Conservation (phyloP, 2,797 vertebrate species). For the Garrulus glandarius region DNA sequence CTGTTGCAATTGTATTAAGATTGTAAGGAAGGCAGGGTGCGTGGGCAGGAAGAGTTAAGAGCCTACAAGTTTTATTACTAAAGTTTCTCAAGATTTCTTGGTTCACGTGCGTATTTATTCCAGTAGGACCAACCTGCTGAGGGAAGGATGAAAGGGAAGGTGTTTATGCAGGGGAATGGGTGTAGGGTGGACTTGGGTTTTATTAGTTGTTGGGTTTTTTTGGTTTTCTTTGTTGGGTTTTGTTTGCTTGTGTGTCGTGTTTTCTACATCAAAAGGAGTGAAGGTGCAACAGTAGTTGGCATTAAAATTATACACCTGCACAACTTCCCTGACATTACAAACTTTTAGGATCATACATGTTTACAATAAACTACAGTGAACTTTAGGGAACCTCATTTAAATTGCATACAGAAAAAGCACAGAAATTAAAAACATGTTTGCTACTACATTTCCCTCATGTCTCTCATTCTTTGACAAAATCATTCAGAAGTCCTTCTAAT, state of each 20-base stretch:
- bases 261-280: neutral
- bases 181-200: fast-evolving
- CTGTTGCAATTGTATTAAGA: neutral
- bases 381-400: neutral
- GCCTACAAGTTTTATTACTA: neutral
- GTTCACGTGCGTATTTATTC: neutral
- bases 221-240: neutral
- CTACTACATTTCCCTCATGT: neutral
- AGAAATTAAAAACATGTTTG: neutral
- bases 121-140: neutral
- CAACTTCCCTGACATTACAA: neutral
- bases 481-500: neutral
- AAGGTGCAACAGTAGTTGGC: neutral
- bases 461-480: neutral
- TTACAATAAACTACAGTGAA: neutral
- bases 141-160: neutral
- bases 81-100: neutral
- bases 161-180: fast-evolving
- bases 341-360: neutral
- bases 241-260: neutral
- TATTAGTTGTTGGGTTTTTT: neutral
- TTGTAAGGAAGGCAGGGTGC: neutral
- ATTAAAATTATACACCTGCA: neutral
- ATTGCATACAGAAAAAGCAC: neutral
- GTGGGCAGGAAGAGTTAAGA: neutral